A percentile compares a stretch with the other conserved stretches of the same genome.
phyloP scores from a whole-genome alignment of 2,113 vertebrate species.

The Leuciscus idus region DNA sequence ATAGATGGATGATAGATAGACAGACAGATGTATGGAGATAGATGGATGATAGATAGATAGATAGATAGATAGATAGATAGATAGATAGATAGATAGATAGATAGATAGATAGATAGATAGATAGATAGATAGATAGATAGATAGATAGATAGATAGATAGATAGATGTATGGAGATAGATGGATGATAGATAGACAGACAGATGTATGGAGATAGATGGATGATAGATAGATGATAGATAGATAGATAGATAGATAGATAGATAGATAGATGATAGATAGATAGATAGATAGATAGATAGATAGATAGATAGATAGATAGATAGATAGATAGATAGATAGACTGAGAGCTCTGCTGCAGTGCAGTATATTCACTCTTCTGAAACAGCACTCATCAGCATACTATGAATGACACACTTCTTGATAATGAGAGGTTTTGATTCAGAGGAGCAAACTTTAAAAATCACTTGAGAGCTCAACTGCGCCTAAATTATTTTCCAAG shows the following conservation, averaged over 20 bases:
- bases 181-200: not conserved
- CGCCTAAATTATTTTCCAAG: slow-evolving; percentile 8
- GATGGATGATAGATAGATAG: not conserved
- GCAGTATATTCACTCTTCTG: not conserved
- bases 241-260: no score
- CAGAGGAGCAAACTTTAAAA: slow-evolving; percentile 9
- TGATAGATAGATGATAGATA: not conserved
- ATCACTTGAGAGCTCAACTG: not conserved
- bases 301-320: no score
- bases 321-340: not conserved
- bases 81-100: not conserved
- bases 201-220: not conserved
- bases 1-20: no score
- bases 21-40: not conserved
- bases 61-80: not conserved
- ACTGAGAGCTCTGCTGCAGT: not conserved
- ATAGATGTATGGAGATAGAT: not conserved
- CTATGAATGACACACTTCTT: slow-evolving; percentile 25
- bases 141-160: not conserved
- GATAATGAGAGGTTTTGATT: not conserved
- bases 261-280: not conserved
- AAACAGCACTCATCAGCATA: slow-evolving; percentile 1
- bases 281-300: not conserved
- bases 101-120: not conserved
- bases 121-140: no score